Base-by-base conservation (phyloP, 2,113 vertebrate species). In the Dicentrarchus labrax region DNA sequence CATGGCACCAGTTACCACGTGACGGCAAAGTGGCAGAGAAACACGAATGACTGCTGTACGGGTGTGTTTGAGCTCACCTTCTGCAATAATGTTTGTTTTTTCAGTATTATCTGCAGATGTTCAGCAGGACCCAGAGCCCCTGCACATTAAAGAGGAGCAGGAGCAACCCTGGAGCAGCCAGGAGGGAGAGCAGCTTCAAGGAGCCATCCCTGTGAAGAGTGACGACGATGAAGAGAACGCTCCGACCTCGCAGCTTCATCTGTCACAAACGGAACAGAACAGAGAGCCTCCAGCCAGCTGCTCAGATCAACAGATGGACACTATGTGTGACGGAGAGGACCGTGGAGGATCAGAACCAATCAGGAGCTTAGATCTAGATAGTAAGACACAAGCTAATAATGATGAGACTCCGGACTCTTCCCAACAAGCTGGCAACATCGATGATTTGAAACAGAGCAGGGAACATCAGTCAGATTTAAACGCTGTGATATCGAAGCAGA, bases 101-200 rank as follows among this genome's bases (percentile, higher is more conserved):
- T 64, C 38, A 36, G 48, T 47, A 1, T 45, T 56, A 13, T 22
- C 48, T 56, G 48, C 41, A 36, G 77, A 17, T 64, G 7, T 12
- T 21, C 38, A 56, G 36, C 53, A 54, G 4, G 45, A n/a, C 21
- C 16, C 68, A 3, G 45, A 78, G 24, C 5, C n/a, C 2, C 9
- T 24, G 4, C 48, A 48, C 1, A 54, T 57, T 17, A 72, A 72
- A 65, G 73, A 80, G 12, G 70, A 84, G 30, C 36, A 68, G 19
- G 54, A 72, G 19, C 41, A 76, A 12, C 12, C 24, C 5, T 59
- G 62, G 57, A 75, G 39, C 51, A 71, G 51, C 22, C 54, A 50
- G 39, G n/a, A 80, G 21, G 68, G 16, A 51, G 61, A 80, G 54
- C 76, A 67, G 1, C 61, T n/a, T 62, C 48, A 77, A 19, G 47